Evolutionary conservation across 1,140 invertebrate genomes (phyloP).

Genomic region (Drosophila bocqueti): DNA sequence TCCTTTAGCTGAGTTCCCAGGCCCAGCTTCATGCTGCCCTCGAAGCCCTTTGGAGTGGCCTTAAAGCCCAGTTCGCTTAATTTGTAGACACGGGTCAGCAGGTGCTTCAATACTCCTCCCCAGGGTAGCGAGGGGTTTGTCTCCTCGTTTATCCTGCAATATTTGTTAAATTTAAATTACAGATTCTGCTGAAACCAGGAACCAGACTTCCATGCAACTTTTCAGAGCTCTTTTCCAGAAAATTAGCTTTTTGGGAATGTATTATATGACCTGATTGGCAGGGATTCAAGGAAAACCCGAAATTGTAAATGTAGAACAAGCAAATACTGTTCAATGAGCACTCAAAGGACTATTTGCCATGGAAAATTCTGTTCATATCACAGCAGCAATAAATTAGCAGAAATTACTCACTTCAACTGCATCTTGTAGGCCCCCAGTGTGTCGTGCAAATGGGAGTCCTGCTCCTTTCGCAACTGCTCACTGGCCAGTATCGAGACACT

Average conservation of each 20-base stretch:
- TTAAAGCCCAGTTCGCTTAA: constrained; percentile 59
- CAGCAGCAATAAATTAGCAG: no score
- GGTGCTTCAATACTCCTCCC: constrained; percentile 67
- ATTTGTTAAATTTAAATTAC: neutral
- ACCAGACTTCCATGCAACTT: no score
- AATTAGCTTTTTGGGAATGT: no score
- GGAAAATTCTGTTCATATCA: no score
- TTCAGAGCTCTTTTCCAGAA: no score
- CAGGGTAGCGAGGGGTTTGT: constrained; percentile 75
- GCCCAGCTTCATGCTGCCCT: constrained; percentile 50
- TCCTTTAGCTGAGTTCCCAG: constrained; percentile 63
- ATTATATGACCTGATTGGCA: no score
- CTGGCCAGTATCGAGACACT: constrained; percentile 54
- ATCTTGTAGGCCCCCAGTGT: constrained; percentile 54
- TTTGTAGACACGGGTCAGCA: constrained; percentile 57
- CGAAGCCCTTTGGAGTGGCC: constrained; percentile 51
- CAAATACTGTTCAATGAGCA: no score
- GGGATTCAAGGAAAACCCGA: no score
- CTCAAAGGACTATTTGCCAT: no score
- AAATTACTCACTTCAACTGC: constrained; percentile 61
- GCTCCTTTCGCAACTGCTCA: constrained; percentile 57
- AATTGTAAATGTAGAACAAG: no score
- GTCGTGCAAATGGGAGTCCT: constrained; percentile 45
- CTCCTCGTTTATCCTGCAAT: constrained; percentile 73
- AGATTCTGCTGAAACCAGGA: neutral